Evolutionary conservation across 1,140 invertebrate species (phyloP).

Genomic region (Ostrea edulis): DNA sequence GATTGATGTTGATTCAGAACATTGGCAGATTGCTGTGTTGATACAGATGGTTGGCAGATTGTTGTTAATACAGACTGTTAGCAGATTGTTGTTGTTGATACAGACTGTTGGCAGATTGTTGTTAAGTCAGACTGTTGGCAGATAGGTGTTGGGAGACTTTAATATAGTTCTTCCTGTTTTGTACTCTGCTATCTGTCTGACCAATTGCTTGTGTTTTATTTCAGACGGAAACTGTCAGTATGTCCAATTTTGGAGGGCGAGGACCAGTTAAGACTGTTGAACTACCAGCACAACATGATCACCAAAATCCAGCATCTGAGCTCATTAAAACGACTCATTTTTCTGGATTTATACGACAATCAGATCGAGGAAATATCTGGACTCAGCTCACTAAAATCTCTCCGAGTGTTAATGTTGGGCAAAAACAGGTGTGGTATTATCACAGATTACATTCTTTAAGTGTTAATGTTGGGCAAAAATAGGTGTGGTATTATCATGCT

Average conservation of each 20-base stretch:
- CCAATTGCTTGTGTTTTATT: constrained; percentile 16
- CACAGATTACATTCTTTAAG: constrained; percentile 49
- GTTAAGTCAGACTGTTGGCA: no score
- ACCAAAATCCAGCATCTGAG: constrained; percentile 85
- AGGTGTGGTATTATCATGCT: background rate
- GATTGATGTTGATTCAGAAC: no score
- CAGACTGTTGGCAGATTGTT: no score
- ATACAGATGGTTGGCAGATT: no score
- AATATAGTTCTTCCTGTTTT: no score
- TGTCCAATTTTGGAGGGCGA: constrained; percentile 89
- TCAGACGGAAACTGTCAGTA: constrained; percentile 75
- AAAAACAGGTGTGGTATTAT: constrained; percentile 86
- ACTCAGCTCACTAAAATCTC: constrained; percentile 86
- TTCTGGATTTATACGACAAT: constrained; percentile 96
- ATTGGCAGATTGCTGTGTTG: no score
- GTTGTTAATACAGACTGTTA: no score
- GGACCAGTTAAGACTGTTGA: constrained; percentile 88
- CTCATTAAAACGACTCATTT: constrained; percentile 88
- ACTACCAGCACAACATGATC: constrained; percentile 94
- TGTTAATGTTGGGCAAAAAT: background rate
- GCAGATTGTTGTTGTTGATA: no score
- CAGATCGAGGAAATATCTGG: constrained; percentile 91
- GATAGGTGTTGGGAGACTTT: no score
- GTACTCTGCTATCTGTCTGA: no score
- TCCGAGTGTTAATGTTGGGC: constrained; percentile 91